These are phyloP conservation scores for Asobara japonica DNA, from an alignment of 1,140 invertebrate genomes.

Conservation along the genomic window DNA sequence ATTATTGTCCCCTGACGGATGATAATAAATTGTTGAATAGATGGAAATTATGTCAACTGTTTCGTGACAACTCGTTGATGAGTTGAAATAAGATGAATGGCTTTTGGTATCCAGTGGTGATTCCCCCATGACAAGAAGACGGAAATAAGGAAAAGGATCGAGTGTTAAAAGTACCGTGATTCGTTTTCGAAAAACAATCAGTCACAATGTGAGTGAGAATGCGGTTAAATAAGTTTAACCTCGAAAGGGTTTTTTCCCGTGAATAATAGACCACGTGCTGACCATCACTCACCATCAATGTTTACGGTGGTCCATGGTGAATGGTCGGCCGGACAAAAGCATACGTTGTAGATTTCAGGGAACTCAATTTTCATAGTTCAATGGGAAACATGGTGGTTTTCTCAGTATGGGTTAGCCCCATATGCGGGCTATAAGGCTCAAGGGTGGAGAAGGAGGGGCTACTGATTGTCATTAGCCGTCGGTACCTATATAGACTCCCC, in stretches of 20 bases:
- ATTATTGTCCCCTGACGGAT: background rate
- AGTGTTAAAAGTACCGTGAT: background rate
- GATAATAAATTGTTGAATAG: background rate
- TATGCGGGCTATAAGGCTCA: slow-evolving; percentile 37
- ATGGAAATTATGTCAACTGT: background rate
- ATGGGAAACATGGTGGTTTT: slow-evolving; percentile 42
- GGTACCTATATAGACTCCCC: slow-evolving; percentile 42
- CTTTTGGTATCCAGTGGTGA: background rate
- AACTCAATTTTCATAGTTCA: background rate
- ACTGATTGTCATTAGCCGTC: slow-evolving; percentile 53
- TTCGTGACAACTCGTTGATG: background rate
- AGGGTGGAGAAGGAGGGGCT: slow-evolving; percentile 40
- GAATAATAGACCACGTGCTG: slow-evolving; percentile 38
- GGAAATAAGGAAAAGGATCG: background rate
- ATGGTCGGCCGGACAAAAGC: background rate
- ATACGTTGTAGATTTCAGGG: background rate
- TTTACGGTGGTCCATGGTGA: slow-evolving; percentile 29
- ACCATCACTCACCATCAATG: slow-evolving; percentile 35
- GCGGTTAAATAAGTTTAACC: background rate
- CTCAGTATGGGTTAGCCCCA: slow-evolving; percentile 36
- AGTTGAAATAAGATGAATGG: slow-evolving; percentile 11
- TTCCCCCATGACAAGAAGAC: background rate
- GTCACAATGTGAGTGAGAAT: slow-evolving; percentile 24
- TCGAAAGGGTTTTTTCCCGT: slow-evolving; percentile 39
- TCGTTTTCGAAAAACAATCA: slow-evolving; percentile 38